phyloP scores from a whole-genome alignment of 1,140 invertebrate genomes.

The Diachasma alloeum region DNA sequence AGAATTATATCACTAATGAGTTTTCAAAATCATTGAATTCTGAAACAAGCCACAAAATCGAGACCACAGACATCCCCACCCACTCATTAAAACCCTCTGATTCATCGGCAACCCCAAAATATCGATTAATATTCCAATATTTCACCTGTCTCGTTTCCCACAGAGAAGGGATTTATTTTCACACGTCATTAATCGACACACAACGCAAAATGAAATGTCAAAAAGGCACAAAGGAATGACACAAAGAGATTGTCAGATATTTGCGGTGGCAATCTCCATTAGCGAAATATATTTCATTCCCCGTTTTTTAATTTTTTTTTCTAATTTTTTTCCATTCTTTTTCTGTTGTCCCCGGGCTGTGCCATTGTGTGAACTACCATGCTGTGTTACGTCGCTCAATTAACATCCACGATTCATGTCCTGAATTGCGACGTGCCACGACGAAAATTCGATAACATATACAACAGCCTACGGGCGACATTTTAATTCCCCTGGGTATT shows the following conservation, averaged over 20 bases:
- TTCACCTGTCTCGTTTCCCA: neutral
- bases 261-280: slow-evolving; percentile 25
- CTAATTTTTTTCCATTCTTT: neutral
- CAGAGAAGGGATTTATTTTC: neutral
- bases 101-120: neutral
- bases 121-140: neutral
- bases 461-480: neutral
- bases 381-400: slow-evolving; percentile 1
- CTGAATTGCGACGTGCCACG: slow-evolving; percentile 10
- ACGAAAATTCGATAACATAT: slow-evolving; percentile 10
- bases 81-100: neutral
- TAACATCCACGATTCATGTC: slow-evolving; percentile 1
- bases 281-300: slow-evolving; percentile 17
- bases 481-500: slow-evolving; percentile 12
- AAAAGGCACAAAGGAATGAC: neutral
- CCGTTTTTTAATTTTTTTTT: neutral
- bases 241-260: slow-evolving; percentile 15
- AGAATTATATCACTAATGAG: too few species aligned
- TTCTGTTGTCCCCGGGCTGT: neutral
- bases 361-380: neutral
- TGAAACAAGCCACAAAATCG: neutral
- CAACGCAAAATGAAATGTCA: neutral
- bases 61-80: neutral
- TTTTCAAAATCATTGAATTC: too few species aligned
- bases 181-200: neutral